Conservation (phyloP, 1,140 invertebrate species). For the Amyelois transitella region DNA sequence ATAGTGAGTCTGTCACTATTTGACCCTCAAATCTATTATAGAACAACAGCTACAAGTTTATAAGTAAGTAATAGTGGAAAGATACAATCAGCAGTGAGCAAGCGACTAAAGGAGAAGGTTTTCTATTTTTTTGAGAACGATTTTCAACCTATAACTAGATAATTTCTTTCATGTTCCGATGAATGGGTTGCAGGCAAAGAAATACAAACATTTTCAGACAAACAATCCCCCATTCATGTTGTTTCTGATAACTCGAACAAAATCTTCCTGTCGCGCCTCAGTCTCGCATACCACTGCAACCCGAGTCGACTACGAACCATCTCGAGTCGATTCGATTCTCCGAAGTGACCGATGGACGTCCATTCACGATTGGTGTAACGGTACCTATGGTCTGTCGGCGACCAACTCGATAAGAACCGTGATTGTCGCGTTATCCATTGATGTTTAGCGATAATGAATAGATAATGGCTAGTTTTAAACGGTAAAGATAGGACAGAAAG, state of each 20-base stretch:
- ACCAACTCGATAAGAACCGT: background rate
- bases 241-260: background rate
- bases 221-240: background rate
- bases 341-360: constrained; percentile 26
- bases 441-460: too few relatives aligned
- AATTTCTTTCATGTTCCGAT: background rate
- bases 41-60: too few relatives aligned
- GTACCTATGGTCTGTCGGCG: constrained; percentile 21
- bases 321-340: constrained; percentile 13
- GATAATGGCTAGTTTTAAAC: background rate
- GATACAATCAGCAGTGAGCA: too few relatives aligned
- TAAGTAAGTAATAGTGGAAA: too few relatives aligned
- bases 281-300: background rate
- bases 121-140: too few relatives aligned
- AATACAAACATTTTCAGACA: background rate
- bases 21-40: too few relatives aligned
- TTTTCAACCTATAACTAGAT: background rate
- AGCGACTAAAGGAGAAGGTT: too few relatives aligned
- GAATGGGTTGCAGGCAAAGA: background rate
- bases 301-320: background rate
- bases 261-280: background rate
- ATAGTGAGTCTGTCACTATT: too few relatives aligned
- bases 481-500: background rate
- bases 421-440: too few relatives aligned
- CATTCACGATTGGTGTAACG: constrained; percentile 27